These are phyloP conservation scores for Apodemia mormo DNA, from an alignment of 2,888 invertebrate species.

Conservation along the genomic window DNA sequence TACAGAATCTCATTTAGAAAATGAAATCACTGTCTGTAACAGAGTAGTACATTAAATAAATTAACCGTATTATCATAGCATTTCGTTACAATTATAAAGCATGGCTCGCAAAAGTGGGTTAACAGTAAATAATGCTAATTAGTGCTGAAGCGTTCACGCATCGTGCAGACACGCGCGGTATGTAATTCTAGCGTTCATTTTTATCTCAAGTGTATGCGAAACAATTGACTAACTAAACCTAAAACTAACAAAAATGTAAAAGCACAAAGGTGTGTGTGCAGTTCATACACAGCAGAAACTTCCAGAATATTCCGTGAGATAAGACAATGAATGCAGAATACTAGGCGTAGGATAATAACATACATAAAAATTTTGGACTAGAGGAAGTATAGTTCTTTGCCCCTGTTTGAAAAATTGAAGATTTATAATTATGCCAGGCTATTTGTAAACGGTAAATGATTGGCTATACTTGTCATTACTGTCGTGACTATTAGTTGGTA, in stretches of 20 bases:
- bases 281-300: no score
- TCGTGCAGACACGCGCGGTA: slow-evolving; percentile 9
- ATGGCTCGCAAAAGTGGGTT: slow-evolving; percentile 45
- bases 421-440: no score
- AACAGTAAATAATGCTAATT: slow-evolving; percentile 41
- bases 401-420: no score
- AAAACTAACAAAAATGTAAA: not conserved
- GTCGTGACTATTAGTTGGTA: no score
- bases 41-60: slow-evolving; percentile 5
- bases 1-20: slow-evolving; percentile 7
- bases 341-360: no score
- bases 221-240: not conserved
- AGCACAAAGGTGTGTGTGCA: no score
- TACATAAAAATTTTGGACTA: no score
- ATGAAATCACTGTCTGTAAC: slow-evolving; percentile 2
- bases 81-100: slow-evolving; percentile 32
- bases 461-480: no score
- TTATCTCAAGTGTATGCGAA: not conserved
- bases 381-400: no score
- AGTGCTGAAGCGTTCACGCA: slow-evolving; percentile 20
- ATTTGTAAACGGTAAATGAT: no score
- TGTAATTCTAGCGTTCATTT: not conserved
- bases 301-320: no score
- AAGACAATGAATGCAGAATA: no score
- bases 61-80: slow-evolving; percentile 21